Percentiles rank a stretch among this genome's conserved stretches.
These are phyloP conservation scores for Notamacropus eugenii DNA, from an alignment of 2,797 vertebrate species.

Conservation along the genomic window DNA sequence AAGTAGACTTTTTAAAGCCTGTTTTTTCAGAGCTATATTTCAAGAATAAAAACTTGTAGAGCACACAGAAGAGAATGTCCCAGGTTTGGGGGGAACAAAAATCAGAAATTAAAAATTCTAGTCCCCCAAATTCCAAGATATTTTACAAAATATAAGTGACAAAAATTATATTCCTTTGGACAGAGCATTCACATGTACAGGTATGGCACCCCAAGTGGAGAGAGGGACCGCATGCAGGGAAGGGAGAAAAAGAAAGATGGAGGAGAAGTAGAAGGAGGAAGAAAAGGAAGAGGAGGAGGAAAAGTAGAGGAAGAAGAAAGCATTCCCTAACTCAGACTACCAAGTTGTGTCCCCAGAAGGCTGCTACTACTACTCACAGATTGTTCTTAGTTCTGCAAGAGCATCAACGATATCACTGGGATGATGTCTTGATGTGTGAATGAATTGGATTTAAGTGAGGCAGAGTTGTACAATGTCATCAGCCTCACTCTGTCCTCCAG, in stretches of 20 bases:
- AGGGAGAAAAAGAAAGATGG: neutral
- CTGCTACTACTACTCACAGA: neutral
- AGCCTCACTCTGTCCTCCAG: neutral
- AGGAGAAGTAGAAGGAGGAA: neutral
- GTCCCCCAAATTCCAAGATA: neutral
- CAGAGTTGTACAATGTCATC: neutral
- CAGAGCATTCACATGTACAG: neutral
- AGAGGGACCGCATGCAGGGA: neutral
- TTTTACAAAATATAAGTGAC: neutral
- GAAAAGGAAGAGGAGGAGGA: no score
- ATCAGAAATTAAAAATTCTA: neutral
- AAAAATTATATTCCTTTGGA: neutral
- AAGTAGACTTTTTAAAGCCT: neutral
- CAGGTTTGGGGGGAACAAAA: neutral
- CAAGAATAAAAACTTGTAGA: neutral
- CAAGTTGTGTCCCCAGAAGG: neutral
- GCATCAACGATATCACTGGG: neutral
- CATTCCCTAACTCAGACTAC: neutral
- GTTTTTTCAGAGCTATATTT: neutral
- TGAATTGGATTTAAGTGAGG: neutral
- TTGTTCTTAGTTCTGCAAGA: neutral
- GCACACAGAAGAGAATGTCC: neutral
- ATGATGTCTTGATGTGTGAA: neutral
- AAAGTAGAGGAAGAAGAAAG: neutral
- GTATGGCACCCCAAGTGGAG: neutral